Percentiles rank a stretch among this genome's conserved stretches.
These are phyloP conservation scores for Bombycilla garrulus DNA, from an alignment of 2,113 vertebrate species.

Conservation along the genomic window DNA sequence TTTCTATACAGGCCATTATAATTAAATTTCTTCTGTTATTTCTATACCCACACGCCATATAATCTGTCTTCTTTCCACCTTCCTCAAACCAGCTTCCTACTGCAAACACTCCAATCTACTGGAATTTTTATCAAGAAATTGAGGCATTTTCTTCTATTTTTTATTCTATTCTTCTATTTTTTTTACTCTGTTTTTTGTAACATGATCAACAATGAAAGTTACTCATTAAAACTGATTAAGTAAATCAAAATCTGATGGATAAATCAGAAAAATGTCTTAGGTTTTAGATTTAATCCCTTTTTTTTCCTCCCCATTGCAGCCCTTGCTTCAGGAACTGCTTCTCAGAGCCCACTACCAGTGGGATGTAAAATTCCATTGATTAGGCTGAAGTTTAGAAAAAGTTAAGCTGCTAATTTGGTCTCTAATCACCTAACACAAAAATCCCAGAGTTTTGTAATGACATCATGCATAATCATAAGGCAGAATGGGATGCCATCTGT, in stretches of 20 bases:
- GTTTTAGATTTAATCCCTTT: background rate
- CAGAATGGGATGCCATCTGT: constrained; percentile 59
- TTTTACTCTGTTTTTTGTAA: background rate
- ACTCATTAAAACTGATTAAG: fast-evolving
- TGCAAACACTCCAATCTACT: background rate
- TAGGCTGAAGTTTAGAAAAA: constrained; percentile 40
- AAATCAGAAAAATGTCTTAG: background rate
- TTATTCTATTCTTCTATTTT: too few relatives aligned
- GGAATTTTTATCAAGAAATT: background rate
- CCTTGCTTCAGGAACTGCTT: background rate
- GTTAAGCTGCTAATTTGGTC: background rate
- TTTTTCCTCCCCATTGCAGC: background rate
- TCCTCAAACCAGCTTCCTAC: background rate
- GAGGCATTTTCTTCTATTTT: background rate
- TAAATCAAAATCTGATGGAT: background rate
- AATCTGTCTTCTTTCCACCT: background rate
- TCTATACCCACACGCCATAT: background rate
- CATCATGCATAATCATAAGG: constrained; percentile 54
- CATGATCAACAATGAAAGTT: background rate
- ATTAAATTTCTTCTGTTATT: background rate
- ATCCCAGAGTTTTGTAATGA: constrained; percentile 10
- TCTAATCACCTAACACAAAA: constrained; percentile 39
- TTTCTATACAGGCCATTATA: background rate
- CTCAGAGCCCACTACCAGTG: background rate
- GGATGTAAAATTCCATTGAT: background rate